Evolutionary conservation across 2,797 vertebrate species (phyloP).

Genomic region (Pterois miles): DNA sequence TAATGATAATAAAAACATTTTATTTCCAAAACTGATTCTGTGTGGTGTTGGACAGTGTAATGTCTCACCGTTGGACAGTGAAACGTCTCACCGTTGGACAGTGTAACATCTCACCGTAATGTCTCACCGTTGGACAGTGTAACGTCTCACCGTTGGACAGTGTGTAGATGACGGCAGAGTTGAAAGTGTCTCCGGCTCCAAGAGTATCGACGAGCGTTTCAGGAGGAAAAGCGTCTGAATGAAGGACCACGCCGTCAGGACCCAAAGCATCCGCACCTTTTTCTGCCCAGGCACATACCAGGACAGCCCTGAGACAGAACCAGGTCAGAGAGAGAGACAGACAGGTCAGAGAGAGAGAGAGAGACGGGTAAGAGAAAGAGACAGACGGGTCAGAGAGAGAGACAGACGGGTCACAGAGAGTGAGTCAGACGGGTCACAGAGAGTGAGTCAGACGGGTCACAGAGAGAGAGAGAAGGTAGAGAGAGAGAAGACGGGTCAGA

Average conservation of each 20-base stretch:
- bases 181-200: constrained; percentile 98
- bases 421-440: too few relatives aligned
- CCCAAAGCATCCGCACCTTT: constrained; percentile 89
- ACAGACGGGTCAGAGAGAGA: neutral
- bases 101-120: too few relatives aligned
- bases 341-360: neutral
- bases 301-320: constrained; percentile 80
- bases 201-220: constrained; percentile 89
- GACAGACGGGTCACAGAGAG: neutral
- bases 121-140: neutral
- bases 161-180: constrained; percentile 88
- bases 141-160: constrained; percentile 75
- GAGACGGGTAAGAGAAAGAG: too few relatives aligned
- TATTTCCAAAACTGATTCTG: too few relatives aligned
- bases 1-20: neutral
- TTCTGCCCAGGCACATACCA: constrained; percentile 96
- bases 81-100: neutral
- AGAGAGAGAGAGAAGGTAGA: too few relatives aligned
- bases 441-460: too few relatives aligned
- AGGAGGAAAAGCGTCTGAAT: constrained; percentile 90
- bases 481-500: too few relatives aligned
- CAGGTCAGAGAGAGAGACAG: neutral
- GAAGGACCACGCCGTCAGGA: constrained; percentile 84
- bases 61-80: neutral
- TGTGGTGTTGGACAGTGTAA: neutral